A percentile compares a stretch with the other conserved stretches of the same genome.
Conservation (phyloP, 30 jellyfish, hydroid and myxozoan species). For the Mastigias papua region DNA sequence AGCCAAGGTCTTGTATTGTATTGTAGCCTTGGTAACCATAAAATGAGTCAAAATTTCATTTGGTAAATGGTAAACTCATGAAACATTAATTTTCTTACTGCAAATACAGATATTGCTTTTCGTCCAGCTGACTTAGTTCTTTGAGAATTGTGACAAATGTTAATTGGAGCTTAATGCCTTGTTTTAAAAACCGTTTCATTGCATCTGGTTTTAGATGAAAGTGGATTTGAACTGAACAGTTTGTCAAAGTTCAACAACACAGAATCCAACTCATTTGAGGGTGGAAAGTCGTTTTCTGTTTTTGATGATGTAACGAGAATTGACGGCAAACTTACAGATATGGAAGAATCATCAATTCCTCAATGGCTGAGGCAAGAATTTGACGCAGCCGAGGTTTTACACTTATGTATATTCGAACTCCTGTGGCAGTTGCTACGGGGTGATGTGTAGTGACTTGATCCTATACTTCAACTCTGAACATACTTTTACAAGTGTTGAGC, state of each 20-base stretch:
- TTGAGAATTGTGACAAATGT: too few relatives aligned
- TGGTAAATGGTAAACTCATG: too few relatives aligned
- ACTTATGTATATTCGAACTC: neutral
- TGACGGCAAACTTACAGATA: neutral
- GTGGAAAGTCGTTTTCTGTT: conserved; percentile 1
- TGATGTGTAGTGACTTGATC: neutral
- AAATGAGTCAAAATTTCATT: too few relatives aligned
- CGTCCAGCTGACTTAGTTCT: too few relatives aligned
- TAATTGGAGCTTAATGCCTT: too few relatives aligned
- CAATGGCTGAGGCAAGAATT: conserved; percentile 65
- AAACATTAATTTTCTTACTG: too few relatives aligned
- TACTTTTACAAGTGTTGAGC: too few relatives aligned
- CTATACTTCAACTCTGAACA: too few relatives aligned
- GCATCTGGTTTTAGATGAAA: neutral
- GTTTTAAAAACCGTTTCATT: neutral
- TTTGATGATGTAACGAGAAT: conserved; percentile 47
- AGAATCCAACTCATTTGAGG: neutral
- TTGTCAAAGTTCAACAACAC: conserved; percentile 14
- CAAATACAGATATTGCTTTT: too few relatives aligned
- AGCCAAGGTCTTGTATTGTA: too few relatives aligned
- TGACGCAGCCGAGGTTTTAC: conserved; percentile 63
- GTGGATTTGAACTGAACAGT: conserved; percentile 65
- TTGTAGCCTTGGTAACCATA: too few relatives aligned
- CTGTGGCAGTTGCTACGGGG: neutral
- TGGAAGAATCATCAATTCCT: conserved; percentile 43